phyloP scores from a whole-genome alignment of 2,888 invertebrate genomes.

The Pseudococcus viburni region DNA sequence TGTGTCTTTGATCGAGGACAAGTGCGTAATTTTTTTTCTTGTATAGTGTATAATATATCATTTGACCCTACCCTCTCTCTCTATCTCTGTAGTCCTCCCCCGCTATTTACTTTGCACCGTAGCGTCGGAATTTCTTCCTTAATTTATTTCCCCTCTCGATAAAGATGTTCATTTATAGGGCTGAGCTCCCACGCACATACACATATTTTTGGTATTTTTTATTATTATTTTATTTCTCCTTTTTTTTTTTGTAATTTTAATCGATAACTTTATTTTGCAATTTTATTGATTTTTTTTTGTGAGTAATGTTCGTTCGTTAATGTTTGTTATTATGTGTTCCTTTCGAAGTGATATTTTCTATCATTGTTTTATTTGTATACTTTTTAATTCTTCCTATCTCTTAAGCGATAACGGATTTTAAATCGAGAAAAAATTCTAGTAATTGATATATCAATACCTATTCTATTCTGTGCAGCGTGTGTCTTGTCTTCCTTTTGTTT shows the following conservation, averaged over 20 bases:
- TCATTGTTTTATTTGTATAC: conserved; percentile 61
- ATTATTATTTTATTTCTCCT: not conserved
- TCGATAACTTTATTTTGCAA: not conserved
- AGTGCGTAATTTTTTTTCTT: conserved; percentile 36
- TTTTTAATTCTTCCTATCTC: conserved; percentile 49
- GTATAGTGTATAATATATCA: conserved; percentile 14
- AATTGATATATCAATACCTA: not conserved
- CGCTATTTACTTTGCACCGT: conserved; percentile 43
- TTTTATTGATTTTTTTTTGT: conserved; percentile 2
- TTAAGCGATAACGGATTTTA: conserved; percentile 48
- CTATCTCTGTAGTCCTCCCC: not conserved
- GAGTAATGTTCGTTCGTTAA: conserved; percentile 40
- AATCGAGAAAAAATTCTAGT: not conserved
- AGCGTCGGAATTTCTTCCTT: conserved; percentile 28
- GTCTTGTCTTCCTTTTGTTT: conserved; percentile 36
- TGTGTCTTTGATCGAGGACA: not conserved
- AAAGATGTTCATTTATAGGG: not conserved
- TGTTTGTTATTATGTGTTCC: conserved; percentile 61
- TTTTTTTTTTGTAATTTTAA: not conserved
- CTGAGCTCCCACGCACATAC: conserved; percentile 22
- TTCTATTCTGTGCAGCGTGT: not conserved
- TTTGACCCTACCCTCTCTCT: not conserved
- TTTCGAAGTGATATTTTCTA: conserved; percentile 61
- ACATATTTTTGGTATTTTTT: not conserved
- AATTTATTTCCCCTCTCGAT: not conserved